Evolutionary conservation across 2,888 invertebrate genomes (phyloP).

Genomic region (Drosophila colorata): DNA sequence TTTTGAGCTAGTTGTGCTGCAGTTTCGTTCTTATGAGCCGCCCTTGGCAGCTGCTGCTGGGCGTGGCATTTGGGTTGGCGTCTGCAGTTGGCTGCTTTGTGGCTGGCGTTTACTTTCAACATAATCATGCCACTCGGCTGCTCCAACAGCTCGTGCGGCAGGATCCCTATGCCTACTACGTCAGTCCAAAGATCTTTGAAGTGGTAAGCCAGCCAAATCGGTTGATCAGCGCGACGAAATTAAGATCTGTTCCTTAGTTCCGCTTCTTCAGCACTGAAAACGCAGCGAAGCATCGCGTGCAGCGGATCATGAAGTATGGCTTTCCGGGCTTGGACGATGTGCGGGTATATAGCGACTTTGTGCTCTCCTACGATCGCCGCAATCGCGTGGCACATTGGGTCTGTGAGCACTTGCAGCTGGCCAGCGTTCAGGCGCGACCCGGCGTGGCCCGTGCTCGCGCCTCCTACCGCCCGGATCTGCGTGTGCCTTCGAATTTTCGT

Average conservation of each 20-base stretch:
- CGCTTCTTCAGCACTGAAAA: conserved; percentile 45
- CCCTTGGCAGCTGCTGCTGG: conserved; percentile 49
- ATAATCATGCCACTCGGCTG: conserved; percentile 50
- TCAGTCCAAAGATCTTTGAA: conserved; percentile 63
- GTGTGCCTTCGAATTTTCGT: conserved; percentile 92
- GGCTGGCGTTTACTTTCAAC: conserved; percentile 73
- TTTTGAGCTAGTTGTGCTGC: neutral
- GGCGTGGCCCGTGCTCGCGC: conserved; percentile 90
- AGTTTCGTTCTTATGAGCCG: conserved; percentile 28
- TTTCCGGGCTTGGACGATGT: conserved; percentile 95
- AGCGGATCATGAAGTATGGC: conserved; percentile 96
- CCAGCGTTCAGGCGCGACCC: conserved; percentile 88
- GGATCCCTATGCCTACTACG: conserved; percentile 75
- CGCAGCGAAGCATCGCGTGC: conserved; percentile 82
- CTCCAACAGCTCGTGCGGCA: conserved; percentile 56
- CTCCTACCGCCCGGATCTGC: conserved; percentile 92
- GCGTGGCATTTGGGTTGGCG: conserved; percentile 45
- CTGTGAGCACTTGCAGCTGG: conserved; percentile 95
- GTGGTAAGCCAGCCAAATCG: conserved; percentile 48
- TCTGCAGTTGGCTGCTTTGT: conserved; percentile 53
- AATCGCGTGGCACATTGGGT: conserved; percentile 97
- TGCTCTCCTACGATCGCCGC: conserved; percentile 95
- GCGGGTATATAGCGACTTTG: conserved; percentile 94
- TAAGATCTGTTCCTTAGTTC: conserved; percentile 39
- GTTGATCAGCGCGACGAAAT: neutral